Conservation (phyloP, 2,888 invertebrate species). For the Proisotoma minuta region DNA sequence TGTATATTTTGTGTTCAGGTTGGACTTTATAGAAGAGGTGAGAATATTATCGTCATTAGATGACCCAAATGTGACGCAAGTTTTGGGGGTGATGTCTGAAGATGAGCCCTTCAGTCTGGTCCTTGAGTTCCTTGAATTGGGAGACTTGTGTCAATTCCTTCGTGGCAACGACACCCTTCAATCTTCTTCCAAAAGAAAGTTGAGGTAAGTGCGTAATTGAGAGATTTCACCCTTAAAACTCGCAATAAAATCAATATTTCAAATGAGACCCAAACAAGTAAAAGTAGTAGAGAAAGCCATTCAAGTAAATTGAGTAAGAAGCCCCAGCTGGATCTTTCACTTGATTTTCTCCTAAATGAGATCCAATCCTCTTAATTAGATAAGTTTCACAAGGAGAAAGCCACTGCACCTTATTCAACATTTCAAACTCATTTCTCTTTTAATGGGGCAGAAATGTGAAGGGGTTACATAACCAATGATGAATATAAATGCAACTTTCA, state of each 20-base stretch:
- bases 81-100: conserved; percentile 71
- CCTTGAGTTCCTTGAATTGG: conserved; percentile 80
- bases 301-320: conserved; percentile 3
- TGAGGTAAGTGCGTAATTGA: conserved; percentile 30
- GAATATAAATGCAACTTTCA: too few species aligned
- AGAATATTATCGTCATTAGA: conserved; percentile 75
- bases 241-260: conserved; percentile 23
- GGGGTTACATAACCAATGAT: too few species aligned
- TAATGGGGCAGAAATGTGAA: too few species aligned
- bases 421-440: too few species aligned
- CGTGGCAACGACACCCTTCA: conserved; percentile 51
- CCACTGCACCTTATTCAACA: too few species aligned
- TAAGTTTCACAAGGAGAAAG: conserved; percentile 7
- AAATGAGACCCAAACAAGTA: conserved; percentile 1
- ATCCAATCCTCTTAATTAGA: conserved; percentile 14
- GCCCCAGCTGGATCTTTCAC: conserved; percentile 10
- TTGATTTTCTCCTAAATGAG: conserved; percentile 7
- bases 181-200: conserved; percentile 38
- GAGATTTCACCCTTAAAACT: conserved; percentile 18
- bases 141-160: conserved; percentile 72
- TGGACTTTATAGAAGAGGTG: conserved; percentile 80
- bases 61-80: conserved; percentile 76
- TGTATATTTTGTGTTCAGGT: conserved; percentile 53
- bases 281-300: not conserved
- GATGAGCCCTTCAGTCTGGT: conserved; percentile 82